Percentiles rank a stretch among this genome's conserved stretches.
Evolutionary conservation across 1,140 invertebrate genomes (phyloP).

Genomic region (Hetaerina americana): DNA sequence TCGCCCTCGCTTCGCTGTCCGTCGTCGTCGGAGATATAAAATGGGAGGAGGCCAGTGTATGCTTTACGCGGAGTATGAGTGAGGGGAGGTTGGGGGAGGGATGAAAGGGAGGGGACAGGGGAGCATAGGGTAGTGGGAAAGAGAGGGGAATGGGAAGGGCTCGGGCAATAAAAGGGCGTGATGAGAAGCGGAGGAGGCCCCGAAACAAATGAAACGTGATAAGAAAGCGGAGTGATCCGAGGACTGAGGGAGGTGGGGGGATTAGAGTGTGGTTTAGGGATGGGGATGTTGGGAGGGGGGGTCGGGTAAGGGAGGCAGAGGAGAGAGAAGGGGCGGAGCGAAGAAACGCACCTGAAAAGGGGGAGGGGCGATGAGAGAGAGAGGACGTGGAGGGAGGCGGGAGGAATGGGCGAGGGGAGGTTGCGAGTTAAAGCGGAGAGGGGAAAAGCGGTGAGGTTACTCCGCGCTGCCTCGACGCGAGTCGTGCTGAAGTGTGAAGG

Average conservation of each 20-base stretch:
- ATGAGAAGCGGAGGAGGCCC: constrained; percentile 1
- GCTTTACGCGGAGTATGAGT: too few relatives aligned
- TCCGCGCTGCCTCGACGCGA: too few relatives aligned
- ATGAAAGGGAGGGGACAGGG: too few relatives aligned
- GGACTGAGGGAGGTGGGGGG: not conserved
- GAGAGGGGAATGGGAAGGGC: constrained; percentile 1
- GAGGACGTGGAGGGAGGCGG: not conserved
- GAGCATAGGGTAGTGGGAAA: constrained; percentile 4
- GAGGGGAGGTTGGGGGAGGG: too few relatives aligned
- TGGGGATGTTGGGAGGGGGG: not conserved
- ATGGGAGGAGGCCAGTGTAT: too few relatives aligned
- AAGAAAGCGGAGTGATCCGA: not conserved
- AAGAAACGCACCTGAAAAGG: not conserved
- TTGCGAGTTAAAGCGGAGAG: too few relatives aligned
- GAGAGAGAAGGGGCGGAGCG: not conserved
- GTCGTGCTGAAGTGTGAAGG: too few relatives aligned
- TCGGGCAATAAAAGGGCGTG: not conserved
- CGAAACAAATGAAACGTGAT: not conserved
- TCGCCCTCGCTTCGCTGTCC: too few relatives aligned
- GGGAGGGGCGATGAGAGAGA: not conserved
- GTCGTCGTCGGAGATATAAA: too few relatives aligned
- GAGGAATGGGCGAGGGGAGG: too few relatives aligned
- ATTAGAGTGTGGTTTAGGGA: not conserved
- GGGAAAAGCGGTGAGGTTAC: too few relatives aligned
- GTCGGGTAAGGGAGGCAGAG: not conserved